Base-by-base conservation (phyloP, 2,888 invertebrate genomes). In the Dinocampus coccinellae region DNA sequence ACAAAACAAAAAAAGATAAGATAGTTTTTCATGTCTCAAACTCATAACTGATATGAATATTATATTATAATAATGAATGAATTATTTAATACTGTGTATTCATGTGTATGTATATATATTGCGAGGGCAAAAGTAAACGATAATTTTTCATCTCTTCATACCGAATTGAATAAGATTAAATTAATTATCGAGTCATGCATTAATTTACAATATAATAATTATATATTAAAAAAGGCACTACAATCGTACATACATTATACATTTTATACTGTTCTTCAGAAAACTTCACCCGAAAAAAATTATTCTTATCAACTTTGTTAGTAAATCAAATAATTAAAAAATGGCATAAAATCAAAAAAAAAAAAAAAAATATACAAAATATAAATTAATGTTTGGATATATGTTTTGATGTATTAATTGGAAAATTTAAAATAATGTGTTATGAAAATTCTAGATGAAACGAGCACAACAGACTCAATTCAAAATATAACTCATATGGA, bases 401-500 rank as follows among this genome's bases (percentile, higher is more conserved):
- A 39, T 36, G 13, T n/a, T 1, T 1, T n/a, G n/a, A n/a, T n/a
- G n/a, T 3, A 39, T 13, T n/a, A 39, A 1, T 39, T 6, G 16
- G 0, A 16, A 47, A 47, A n/a, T 7, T 7, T 16, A 47, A n/a
- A 58, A 42, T 22, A 0, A 20, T 9, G 53, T n/a, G n/a, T n/a
- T n/a, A 29, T 26, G 36, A 69, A 29, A 34, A 39, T 24, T 70
- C 62, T 55, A 84, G 85, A 84, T 81, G 82, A 80, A 73, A 82
- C 80, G 60, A 78, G 79, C 68, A 69, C 76, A 11, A 69, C 78
- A 33, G 75, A 76, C 3, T 79, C 81, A 24, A 70, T 76, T 42
- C 83, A 82, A 69, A 80, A 79, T 72, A 78, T 78, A 39, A 73
- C 71, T 33, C 83, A 78, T 36, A 55, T 77, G 26, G 85, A 85